These are phyloP conservation scores for Aurelia sp. DNA, from an alignment of 30 jellyfish, hydroid and myxozoan genomes.

Conservation along the genomic window DNA sequence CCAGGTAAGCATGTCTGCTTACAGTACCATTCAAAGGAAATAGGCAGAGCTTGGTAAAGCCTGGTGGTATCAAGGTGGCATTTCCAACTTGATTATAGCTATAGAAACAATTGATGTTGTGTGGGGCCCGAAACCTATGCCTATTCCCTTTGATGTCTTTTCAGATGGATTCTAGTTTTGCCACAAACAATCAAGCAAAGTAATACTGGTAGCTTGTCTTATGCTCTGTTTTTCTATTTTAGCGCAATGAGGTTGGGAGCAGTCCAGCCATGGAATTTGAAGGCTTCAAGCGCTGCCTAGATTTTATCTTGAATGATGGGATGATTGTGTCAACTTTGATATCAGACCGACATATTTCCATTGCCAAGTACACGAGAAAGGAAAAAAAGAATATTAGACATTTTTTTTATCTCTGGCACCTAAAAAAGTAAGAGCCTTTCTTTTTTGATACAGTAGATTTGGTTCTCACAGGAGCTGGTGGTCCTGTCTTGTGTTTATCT, in stretches of 20 bases:
- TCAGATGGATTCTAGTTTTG: no score
- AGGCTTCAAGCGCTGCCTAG: constrained; percentile 13
- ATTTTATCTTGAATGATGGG: constrained; percentile 10
- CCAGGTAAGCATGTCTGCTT: constrained; percentile 7
- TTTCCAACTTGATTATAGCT: no score
- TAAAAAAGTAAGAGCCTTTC: constrained; percentile 11
- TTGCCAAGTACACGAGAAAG: constrained; percentile 17
- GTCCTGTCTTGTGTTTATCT: no score
- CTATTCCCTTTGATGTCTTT: no score
- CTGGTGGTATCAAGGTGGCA: no score
- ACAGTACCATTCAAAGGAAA: constrained; percentile 7
- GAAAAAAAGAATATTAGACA: constrained; percentile 2
- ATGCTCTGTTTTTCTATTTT: neutral
- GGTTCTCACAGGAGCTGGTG: neutral
- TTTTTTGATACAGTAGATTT: neutral
- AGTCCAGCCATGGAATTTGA: constrained; percentile 20
- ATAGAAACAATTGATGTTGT: no score
- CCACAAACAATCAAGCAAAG: no score
- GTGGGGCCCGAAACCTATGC: no score
- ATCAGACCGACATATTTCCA: constrained; percentile 17
- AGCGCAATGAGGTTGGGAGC: constrained; percentile 28
- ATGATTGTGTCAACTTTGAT: neutral
- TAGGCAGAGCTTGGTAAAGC: neutral
- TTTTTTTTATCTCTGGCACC: constrained; percentile 13
- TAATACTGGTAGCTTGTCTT: no score